Evolutionary conservation across 2,888 invertebrate genomes (phyloP).

Genomic region (Hipparchia sbordonii): DNA sequence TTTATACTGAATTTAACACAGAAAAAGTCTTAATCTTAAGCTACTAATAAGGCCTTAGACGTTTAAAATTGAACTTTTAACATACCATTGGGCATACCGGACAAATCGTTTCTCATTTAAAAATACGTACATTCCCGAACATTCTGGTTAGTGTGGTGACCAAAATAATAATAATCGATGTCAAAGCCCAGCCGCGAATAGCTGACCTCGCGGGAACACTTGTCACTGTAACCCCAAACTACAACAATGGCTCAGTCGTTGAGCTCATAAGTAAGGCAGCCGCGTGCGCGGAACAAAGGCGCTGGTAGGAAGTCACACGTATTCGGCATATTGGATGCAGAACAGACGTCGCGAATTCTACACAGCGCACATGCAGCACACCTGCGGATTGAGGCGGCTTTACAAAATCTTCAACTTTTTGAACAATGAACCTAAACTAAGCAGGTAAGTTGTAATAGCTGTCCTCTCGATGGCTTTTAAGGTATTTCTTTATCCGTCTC

Average conservation of each 20-base stretch:
- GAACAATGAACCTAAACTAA: not conserved
- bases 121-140: too few species aligned
- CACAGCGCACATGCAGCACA: not conserved
- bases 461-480: too few species aligned
- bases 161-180: too few species aligned
- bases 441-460: too few species aligned
- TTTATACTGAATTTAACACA: too few species aligned
- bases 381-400: not conserved
- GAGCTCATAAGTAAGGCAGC: constrained; percentile 16
- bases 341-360: constrained; percentile 13
- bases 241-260: constrained; percentile 7
- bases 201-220: not conserved
- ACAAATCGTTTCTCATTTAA: too few species aligned
- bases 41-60: too few species aligned
- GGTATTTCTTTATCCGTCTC: too few species aligned
- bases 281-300: constrained; percentile 26
- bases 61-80: too few species aligned
- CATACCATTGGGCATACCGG: too few species aligned
- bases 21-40: too few species aligned
- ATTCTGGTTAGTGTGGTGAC: too few species aligned
- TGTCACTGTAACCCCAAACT: constrained; percentile 13
- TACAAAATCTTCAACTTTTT: not conserved
- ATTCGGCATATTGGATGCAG: constrained; percentile 20
- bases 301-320: constrained; percentile 17
- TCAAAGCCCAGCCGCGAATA: not conserved